A percentile compares a stretch with the other conserved stretches of the same genome.
Evolutionary conservation across 2,888 invertebrate species (phyloP).

Genomic region (Drosophila limbata): DNA sequence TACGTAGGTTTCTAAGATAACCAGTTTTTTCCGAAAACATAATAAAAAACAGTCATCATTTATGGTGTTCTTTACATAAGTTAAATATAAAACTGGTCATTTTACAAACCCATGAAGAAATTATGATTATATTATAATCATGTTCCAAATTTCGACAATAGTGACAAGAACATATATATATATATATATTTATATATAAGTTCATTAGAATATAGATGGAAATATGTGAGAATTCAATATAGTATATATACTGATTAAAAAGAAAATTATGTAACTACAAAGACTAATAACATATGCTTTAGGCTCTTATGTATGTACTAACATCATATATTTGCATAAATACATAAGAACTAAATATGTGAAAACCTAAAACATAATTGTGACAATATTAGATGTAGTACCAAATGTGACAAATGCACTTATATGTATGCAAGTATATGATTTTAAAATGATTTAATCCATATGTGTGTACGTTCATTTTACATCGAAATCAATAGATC

Average conservation of each 20-base stretch:
- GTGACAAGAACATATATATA: slow-evolving; percentile 2
- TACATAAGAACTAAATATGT: slow-evolving; percentile 2
- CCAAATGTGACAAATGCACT: slow-evolving; percentile 24
- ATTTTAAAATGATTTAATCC: background rate
- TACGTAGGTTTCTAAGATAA: background rate
- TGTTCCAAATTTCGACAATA: slow-evolving; percentile 5
- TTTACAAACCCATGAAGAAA: background rate
- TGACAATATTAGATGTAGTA: slow-evolving; percentile 34
- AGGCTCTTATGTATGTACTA: slow-evolving; percentile 4
- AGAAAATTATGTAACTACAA: slow-evolving; percentile 18
- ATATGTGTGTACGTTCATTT: slow-evolving; percentile 1
- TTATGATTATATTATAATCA: background rate
- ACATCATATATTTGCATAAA: slow-evolving; percentile 5
- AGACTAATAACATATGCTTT: slow-evolving; percentile 18
- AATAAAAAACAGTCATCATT: background rate
- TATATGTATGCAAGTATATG: slow-evolving; percentile 2
- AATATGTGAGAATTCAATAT: slow-evolving; percentile 32
- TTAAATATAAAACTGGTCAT: slow-evolving; percentile 1
- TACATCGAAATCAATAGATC: too few species aligned
- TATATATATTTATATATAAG: background rate
- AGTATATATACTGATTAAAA: slow-evolving; percentile 1
- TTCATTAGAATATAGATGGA: background rate
- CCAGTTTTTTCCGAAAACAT: background rate
- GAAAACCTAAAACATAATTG: slow-evolving; percentile 12
- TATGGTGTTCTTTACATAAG: background rate